phyloP scores from a whole-genome alignment of 2,797 vertebrate species.

The Sarcoramphus papa region DNA sequence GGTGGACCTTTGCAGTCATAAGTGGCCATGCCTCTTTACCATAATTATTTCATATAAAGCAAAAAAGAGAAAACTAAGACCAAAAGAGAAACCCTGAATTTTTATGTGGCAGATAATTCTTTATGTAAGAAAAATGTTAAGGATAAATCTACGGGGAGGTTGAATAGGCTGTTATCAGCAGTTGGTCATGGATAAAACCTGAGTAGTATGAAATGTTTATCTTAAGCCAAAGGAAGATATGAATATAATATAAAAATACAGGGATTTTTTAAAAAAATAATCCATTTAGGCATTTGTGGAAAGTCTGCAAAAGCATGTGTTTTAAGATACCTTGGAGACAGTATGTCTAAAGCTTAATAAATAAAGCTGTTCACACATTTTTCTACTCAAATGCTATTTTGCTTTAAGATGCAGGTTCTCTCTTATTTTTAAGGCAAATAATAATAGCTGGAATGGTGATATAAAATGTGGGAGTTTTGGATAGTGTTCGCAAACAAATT shows the following conservation, averaged over 20 bases:
- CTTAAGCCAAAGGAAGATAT: neutral
- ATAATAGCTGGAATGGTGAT: neutral
- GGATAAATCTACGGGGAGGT: neutral
- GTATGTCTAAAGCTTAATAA: neutral
- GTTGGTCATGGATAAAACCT: neutral
- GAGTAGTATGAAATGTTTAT: neutral
- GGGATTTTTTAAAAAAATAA: neutral
- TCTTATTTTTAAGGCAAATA: neutral
- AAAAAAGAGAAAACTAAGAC: neutral
- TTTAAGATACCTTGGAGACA: neutral
- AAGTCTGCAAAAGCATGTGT: neutral
- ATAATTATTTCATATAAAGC: neutral
- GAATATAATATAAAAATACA: neutral
- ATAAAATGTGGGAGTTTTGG: neutral
- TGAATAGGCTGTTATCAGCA: neutral
- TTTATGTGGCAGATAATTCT: neutral
- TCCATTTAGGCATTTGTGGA: neutral
- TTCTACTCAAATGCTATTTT: neutral
- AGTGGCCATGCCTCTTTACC: neutral
- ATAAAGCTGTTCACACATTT: neutral
- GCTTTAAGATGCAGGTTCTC: neutral
- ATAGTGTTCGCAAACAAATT: neutral
- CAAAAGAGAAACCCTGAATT: neutral
- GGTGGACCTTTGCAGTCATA: neutral
- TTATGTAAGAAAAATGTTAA: neutral